Conservation (phyloP, 1,140 invertebrate genomes). For the Polypedilum pembai region DNA sequence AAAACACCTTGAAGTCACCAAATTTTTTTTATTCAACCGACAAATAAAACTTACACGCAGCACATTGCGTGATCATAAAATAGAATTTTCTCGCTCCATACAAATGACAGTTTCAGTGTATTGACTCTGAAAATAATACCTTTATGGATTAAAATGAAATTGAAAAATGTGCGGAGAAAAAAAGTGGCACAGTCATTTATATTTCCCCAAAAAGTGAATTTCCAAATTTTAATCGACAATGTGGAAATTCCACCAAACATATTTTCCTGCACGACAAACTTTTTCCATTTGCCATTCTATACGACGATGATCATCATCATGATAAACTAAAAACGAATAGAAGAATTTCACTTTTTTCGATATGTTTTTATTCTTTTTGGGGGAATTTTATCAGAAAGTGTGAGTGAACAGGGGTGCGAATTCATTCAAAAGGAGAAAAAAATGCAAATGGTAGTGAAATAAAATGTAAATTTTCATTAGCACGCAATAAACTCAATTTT, state of each 20-base stretch:
- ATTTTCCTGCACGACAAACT: not conserved
- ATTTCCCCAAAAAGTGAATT: conserved; percentile 15
- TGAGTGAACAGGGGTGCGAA: not conserved
- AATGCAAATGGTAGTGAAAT: not conserved
- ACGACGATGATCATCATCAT: not conserved
- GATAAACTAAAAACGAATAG: too few species aligned
- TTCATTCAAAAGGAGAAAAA: not conserved
- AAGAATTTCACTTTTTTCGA: too few species aligned
- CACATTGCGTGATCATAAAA: conserved; percentile 24
- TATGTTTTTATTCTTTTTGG: too few species aligned
- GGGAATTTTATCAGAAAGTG: not conserved
- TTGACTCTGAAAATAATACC: not conserved
- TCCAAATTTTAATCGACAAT: conserved; percentile 8
- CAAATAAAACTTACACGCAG: not conserved
- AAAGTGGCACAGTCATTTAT: conserved; percentile 10
- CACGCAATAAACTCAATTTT: conserved; percentile 28
- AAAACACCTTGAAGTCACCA: not conserved
- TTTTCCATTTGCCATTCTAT: not conserved
- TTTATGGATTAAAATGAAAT: not conserved
- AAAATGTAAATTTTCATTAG: conserved; percentile 24
- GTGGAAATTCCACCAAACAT: not conserved
- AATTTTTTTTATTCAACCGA: too few species aligned
- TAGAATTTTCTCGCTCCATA: not conserved
- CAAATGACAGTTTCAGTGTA: not conserved
- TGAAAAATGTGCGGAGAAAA: not conserved